phyloP scores from a whole-genome alignment of 2,888 invertebrate species.

The Taphrorychus bicolor region DNA sequence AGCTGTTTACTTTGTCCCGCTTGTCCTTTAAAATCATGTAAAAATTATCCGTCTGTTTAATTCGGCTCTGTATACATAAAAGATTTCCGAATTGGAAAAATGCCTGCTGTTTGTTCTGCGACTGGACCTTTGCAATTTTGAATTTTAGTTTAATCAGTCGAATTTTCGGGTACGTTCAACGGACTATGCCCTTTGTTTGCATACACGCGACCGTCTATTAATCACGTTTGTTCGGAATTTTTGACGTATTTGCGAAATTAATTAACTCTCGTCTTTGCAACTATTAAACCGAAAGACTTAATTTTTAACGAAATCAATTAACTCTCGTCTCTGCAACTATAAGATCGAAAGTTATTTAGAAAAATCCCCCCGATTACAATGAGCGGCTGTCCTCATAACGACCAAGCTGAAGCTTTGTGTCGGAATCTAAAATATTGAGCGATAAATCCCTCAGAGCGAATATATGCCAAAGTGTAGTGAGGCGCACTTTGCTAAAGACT shows the following conservation, averaged over 20 bases:
- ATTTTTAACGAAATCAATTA: neutral
- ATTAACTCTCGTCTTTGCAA: too few relatives aligned
- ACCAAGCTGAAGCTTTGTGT: neutral
- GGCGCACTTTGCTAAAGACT: slow-evolving; percentile 31
- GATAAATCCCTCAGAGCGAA: slow-evolving; percentile 27
- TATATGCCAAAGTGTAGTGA: slow-evolving; percentile 33
- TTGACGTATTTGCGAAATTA: neutral
- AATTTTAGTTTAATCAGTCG: slow-evolving; percentile 14
- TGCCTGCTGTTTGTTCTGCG: slow-evolving; percentile 20
- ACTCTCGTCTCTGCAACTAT: too few relatives aligned
- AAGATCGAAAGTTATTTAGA: too few relatives aligned
- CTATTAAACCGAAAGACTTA: neutral
- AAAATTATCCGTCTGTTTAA: slow-evolving; percentile 39
- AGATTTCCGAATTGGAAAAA: slow-evolving; percentile 35
- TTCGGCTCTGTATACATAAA: slow-evolving; percentile 35
- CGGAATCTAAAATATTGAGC: slow-evolving; percentile 6
- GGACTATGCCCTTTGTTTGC: neutral
- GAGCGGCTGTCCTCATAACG: neutral
- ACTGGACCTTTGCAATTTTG: slow-evolving; percentile 20
- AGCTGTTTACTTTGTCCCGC: slow-evolving; percentile 34
- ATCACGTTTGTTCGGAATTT: neutral
- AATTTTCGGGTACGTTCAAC: neutral
- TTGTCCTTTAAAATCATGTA: slow-evolving; percentile 40
- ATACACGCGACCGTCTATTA: neutral
- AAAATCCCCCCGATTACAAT: neutral